These are phyloP conservation scores for Sparidentex hasta DNA, from an alignment of 2,797 vertebrate species.

Conservation along the genomic window DNA sequence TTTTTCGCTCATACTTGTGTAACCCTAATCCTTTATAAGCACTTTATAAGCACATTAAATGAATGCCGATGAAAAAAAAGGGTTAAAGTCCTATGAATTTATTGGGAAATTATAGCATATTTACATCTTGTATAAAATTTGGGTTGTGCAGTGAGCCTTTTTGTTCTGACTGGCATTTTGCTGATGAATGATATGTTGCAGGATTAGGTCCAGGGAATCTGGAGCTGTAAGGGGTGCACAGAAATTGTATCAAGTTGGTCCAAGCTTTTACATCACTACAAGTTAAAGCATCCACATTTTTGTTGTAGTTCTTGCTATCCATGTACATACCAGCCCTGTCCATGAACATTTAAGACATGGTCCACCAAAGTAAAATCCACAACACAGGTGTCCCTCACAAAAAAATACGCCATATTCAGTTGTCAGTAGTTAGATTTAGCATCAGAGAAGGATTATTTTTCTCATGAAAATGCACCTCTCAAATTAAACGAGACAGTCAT, in stretches of 20 bases:
- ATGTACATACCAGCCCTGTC: not conserved
- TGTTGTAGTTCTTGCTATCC: not conserved
- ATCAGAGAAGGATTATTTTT: slow-evolving; percentile 47
- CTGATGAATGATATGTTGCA: not conserved
- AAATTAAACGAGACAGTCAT: slow-evolving; percentile 29
- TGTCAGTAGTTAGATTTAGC: slow-evolving; percentile 45
- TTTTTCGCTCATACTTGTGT: too few species aligned
- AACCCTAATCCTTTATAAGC: too few species aligned
- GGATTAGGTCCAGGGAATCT: not conserved
- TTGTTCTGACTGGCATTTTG: too few species aligned
- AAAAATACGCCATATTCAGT: slow-evolving; percentile 23
- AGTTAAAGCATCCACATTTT: slow-evolving; percentile 4
- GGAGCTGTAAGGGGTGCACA: not conserved
- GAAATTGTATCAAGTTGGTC: not conserved
- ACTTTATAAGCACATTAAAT: too few species aligned
- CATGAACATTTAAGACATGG: slow-evolving; percentile 52
- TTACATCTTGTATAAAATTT: too few species aligned
- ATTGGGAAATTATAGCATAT: too few species aligned
- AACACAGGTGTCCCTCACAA: slow-evolving; percentile 7
- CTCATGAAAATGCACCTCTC: slow-evolving; percentile 43
- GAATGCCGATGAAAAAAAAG: too few species aligned
- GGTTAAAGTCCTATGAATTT: too few species aligned
- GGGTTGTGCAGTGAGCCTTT: too few species aligned
- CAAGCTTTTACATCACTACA: not conserved
- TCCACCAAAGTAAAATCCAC: slow-evolving; percentile 51